Conservation (phyloP, 2,113 vertebrate species). For the Grammomys surdaster region DNA sequence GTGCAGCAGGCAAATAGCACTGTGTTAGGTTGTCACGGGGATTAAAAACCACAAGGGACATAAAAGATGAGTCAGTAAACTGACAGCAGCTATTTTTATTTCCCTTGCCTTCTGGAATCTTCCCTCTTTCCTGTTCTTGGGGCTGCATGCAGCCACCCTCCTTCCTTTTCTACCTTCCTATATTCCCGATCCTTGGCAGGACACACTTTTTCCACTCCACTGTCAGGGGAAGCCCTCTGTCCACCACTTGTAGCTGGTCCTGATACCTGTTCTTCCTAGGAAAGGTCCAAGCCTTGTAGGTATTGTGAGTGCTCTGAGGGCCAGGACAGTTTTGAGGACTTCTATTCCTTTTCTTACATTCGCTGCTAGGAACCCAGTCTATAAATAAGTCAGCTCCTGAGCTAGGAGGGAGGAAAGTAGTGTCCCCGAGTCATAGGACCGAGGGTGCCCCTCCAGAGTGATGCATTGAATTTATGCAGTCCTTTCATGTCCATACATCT, state of each 20-base stretch:
- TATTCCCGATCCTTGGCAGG: neutral
- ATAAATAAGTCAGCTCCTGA: neutral
- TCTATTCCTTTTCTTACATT: neutral
- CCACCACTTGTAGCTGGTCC: neutral
- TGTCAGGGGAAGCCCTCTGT: neutral
- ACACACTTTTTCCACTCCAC: neutral
- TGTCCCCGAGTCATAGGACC: neutral
- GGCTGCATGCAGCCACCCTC: neutral
- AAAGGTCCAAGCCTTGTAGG: neutral
- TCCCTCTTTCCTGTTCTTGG: neutral
- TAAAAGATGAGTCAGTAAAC: neutral
- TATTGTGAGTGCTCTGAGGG: neutral
- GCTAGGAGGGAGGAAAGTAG: neutral
- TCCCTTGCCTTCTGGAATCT: slow-evolving; percentile 36
- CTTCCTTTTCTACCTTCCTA: neutral
- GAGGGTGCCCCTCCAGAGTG: neutral
- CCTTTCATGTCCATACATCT: neutral
- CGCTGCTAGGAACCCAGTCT: neutral
- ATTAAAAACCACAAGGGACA: neutral
- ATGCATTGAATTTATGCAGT: neutral
- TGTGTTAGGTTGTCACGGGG: neutral
- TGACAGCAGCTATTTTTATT: slow-evolving; percentile 24
- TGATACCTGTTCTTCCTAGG: neutral
- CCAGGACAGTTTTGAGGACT: neutral
- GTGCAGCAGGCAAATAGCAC: neutral